These are phyloP conservation scores for Epinephelus moara DNA, from an alignment of 2,113 vertebrate species.

Conservation along the genomic window DNA sequence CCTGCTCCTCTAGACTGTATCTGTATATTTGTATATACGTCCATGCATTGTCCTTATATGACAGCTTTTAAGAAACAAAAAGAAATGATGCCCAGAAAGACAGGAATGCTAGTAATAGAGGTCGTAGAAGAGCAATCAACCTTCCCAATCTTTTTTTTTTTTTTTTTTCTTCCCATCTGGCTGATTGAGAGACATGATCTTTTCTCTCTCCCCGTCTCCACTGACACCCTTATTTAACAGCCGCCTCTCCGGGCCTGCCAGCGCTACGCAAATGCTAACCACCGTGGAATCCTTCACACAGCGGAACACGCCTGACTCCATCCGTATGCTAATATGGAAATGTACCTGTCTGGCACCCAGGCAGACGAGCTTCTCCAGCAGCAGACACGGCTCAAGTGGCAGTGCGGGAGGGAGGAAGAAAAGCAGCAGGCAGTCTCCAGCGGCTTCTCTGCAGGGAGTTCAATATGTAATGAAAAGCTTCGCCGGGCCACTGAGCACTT, in stretches of 20 bases:
- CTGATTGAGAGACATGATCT: constrained; percentile 64
- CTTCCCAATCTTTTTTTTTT: constrained; percentile 11
- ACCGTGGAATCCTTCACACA: constrained; percentile 27
- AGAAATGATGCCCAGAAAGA: constrained; percentile 6
- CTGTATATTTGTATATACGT: background rate
- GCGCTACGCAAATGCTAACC: constrained; percentile 32
- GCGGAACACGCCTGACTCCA: constrained; percentile 33
- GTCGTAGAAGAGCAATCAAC: constrained; percentile 27
- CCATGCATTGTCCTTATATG: background rate
- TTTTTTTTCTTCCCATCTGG: background rate
- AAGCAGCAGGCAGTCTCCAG: constrained; percentile 25
- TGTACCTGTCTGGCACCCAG: constrained; percentile 40
- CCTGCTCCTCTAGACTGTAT: background rate
- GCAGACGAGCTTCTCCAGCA: constrained; percentile 4
- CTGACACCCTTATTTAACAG: constrained; percentile 43
- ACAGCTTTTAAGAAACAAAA: constrained; percentile 15
- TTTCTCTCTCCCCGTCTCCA: constrained; percentile 39
- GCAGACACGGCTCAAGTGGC: background rate
- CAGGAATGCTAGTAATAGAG: constrained; percentile 12
- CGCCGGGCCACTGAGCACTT: constrained; percentile 55
- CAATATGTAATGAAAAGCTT: constrained; percentile 71
- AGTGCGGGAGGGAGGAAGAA: background rate
- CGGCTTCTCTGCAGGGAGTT: constrained; percentile 58
- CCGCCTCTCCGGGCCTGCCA: constrained; percentile 17
- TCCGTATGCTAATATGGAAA: constrained; percentile 48